These are phyloP conservation scores for Euura saliciscinereae DNA, from an alignment of 1,140 invertebrate genomes.

Conservation along the genomic window DNA sequence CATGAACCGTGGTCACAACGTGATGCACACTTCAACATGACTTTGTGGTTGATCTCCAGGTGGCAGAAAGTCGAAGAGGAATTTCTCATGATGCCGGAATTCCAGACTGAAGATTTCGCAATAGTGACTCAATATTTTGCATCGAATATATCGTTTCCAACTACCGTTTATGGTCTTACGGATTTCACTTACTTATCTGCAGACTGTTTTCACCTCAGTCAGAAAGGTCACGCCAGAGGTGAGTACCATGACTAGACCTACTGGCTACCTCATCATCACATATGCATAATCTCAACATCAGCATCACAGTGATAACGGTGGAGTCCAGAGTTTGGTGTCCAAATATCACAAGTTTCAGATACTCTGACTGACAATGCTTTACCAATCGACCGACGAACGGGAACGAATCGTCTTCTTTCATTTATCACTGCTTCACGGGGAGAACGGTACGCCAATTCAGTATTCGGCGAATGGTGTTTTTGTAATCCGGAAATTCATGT, in stretches of 20 bases:
- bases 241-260: conserved; percentile 27
- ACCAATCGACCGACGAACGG: too few species aligned
- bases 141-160: conserved; percentile 50
- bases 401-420: too few species aligned
- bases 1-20: not conserved
- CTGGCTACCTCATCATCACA: too few species aligned
- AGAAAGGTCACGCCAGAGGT: conserved; percentile 67
- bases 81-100: conserved; percentile 52
- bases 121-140: conserved; percentile 67
- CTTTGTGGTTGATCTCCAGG: conserved; percentile 25
- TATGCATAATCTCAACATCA: not conserved
- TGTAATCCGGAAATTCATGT: too few species aligned
- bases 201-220: conserved; percentile 78
- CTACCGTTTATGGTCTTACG: conserved; percentile 41
- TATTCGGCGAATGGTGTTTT: too few species aligned
- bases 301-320: too few species aligned
- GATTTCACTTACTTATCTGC: conserved; percentile 68
- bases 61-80: conserved; percentile 47
- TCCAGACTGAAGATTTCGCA: conserved; percentile 68
- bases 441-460: too few species aligned
- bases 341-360: too few species aligned
- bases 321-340: too few species aligned
- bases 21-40: too few species aligned
- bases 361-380: too few species aligned
- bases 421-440: too few species aligned